These are phyloP conservation scores for Portevinia maculata DNA, from an alignment of 2,888 invertebrate genomes.

Conservation along the genomic window DNA sequence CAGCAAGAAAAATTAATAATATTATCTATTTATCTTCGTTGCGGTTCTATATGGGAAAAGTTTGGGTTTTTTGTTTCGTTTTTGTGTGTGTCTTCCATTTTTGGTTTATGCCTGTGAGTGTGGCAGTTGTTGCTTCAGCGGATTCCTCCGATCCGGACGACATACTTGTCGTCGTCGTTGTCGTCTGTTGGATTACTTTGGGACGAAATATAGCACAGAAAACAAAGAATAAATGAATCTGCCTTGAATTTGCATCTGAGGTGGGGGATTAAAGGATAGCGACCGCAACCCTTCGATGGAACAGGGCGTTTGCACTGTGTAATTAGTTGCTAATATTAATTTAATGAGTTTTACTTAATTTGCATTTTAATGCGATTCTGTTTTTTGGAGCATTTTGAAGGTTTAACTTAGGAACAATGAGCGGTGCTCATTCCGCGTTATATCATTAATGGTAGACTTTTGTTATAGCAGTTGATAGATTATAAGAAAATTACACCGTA, in stretches of 20 bases:
- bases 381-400: constrained; percentile 30
- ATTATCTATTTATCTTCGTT: constrained; percentile 77
- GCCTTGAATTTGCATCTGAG: constrained; percentile 20
- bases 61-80: constrained; percentile 38
- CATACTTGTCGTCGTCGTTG: no score
- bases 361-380: constrained; percentile 69
- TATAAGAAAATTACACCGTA: no score
- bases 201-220: constrained; percentile 36
- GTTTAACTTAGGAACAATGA: constrained; percentile 32
- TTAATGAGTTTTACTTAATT: constrained; percentile 74
- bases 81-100: constrained; percentile 28
- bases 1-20: constrained; percentile 77
- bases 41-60: constrained; percentile 74
- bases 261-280: not conserved
- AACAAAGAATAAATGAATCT: constrained; percentile 54
- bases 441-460: constrained; percentile 62
- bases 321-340: constrained; percentile 74
- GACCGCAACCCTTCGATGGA: constrained; percentile 42
- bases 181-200: constrained; percentile 30
- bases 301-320: constrained; percentile 67
- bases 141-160: constrained; percentile 7
- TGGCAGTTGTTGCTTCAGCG: constrained; percentile 59
- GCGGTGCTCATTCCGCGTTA: constrained; percentile 20
- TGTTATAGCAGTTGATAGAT: constrained; percentile 40
- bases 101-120: constrained; percentile 28